Percentiles rank a stretch among this genome's conserved stretches.
Evolutionary conservation across 2,113 vertebrate species (phyloP).

Genomic region (Marcusenius ussheri): DNA sequence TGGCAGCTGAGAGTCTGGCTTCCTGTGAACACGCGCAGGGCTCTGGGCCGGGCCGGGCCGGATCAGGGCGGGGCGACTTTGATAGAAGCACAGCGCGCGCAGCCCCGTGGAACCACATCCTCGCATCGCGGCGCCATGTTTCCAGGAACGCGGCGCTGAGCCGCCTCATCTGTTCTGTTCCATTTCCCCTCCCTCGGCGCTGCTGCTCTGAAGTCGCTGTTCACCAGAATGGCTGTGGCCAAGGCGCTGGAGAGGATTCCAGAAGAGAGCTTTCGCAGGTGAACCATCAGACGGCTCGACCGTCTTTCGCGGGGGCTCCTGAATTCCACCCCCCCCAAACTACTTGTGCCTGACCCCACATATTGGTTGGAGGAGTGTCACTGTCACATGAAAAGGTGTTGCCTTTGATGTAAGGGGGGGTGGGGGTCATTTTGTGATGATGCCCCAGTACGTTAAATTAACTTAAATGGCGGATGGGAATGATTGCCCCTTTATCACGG

Average conservation of each 20-base stretch:
- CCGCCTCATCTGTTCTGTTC: slow-evolving; percentile 17
- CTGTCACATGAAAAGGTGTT: neutral
- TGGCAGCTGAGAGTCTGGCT: neutral
- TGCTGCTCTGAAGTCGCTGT: slow-evolving; percentile 73
- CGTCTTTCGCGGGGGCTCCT: neutral
- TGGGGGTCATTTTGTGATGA: neutral
- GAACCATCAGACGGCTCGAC: slow-evolving; percentile 31
- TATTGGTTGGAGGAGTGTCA: neutral
- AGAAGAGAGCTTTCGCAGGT: slow-evolving; percentile 78
- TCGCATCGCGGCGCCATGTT: slow-evolving; percentile 26
- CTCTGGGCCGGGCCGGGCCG: neutral
- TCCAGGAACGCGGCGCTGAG: slow-evolving; percentile 6
- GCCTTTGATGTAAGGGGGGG: neutral
- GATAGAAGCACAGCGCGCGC: neutral
- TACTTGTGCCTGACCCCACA: neutral
- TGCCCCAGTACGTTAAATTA: neutral
- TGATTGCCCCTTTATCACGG: neutral
- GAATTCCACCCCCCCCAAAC: neutral
- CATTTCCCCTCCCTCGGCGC: slow-evolving; percentile 35
- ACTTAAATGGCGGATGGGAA: neutral
- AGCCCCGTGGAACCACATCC: slow-evolving; percentile 20
- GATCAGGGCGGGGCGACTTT: neutral
- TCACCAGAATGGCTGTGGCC: slow-evolving; percentile 93
- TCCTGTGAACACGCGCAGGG: neutral
- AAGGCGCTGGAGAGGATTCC: slow-evolving; percentile 89